Evolutionary conservation across 2,888 invertebrate genomes (phyloP).

Genomic region (Orthosia gothica): DNA sequence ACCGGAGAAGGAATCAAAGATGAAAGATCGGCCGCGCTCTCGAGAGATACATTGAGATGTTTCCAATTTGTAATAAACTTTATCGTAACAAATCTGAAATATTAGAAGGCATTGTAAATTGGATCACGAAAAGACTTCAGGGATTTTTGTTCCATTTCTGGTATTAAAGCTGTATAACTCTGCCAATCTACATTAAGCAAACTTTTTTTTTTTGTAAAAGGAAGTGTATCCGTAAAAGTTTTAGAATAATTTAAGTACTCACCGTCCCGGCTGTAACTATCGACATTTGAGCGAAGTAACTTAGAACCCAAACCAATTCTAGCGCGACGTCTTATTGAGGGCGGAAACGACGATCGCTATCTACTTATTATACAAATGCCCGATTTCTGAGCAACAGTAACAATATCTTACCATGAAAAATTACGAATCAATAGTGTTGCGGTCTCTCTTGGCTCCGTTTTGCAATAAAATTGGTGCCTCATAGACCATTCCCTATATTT

Average conservation of each 20-base stretch:
- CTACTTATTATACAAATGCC: conserved; percentile 89
- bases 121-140: conserved; percentile 82
- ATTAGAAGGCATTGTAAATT: conserved; percentile 85
- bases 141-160: conserved; percentile 76
- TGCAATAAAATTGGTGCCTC: conserved; percentile 82
- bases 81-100: conserved; percentile 87
- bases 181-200: conserved; percentile 44
- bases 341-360: conserved; percentile 83
- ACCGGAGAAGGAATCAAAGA: conserved; percentile 74
- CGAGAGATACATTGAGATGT: conserved; percentile 81
- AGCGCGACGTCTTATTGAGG: conserved; percentile 77
- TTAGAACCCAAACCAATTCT: conserved; percentile 78
- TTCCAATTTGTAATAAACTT: conserved; percentile 88
- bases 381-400: conserved; percentile 84
- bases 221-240: conserved; percentile 64
- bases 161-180: conserved; percentile 62
- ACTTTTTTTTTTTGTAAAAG: conserved; percentile 55
- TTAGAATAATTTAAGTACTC: conserved; percentile 67
- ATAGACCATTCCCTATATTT: conserved; percentile 77
- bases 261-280: conserved; percentile 62
- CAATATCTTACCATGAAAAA: conserved; percentile 86
- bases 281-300: conserved; percentile 70
- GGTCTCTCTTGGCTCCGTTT: conserved; percentile 82
- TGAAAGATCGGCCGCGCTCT: conserved; percentile 76
- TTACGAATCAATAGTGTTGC: conserved; percentile 81